Base-by-base conservation (phyloP, 2,797 vertebrate genomes). In the Anableps anableps region DNA sequence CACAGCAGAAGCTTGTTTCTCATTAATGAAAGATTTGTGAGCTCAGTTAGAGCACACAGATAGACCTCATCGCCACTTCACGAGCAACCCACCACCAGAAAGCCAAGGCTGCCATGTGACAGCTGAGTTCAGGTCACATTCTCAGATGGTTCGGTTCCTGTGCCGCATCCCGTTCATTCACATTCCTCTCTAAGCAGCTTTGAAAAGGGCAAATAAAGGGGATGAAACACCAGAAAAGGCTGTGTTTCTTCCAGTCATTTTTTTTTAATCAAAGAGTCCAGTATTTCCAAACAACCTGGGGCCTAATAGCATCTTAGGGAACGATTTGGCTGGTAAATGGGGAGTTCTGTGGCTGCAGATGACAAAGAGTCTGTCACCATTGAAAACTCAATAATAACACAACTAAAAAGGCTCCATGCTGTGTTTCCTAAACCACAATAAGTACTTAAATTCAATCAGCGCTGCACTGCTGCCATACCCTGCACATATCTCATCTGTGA, bases 11-110 rank as follows among this genome's bases (percentile, higher is more conserved):
- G 16, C 23, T 51, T 80, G 62, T 64, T 77, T 23, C 62, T 55
- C 45, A 55, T 72, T 76, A 74, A 74, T 60, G 16, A 76, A 74
- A 2, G 60, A 6, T 58, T 84, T 23, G 68, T 72, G 72, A 70
- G 66, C 60, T 60, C 60, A 53, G n/a, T 36, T 19, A 8, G 19
- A 70, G 45, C 45, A 47, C 58, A 47, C n/a, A 4, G 4, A 26
- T 10, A 47, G 10, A 64, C 36, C 60, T 60, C 31, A 31, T 55
- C 43, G 2, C 50, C 26, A 9, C 43, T 29, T 62, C 50, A 26
- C 36, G 62, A 60, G 16, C 75, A 1, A 45, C 17, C 64, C 21
- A 13, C 45, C 72, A 45, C 9, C 29, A 34, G 1, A 45, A 21
- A 55, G 31, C 13, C n/a, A 13, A 45, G 29, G 43, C 19, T 4